These are phyloP conservation scores for Hyposmocoma kahamanoa DNA, from an alignment of 1,140 invertebrate species.

Conservation along the genomic window DNA sequence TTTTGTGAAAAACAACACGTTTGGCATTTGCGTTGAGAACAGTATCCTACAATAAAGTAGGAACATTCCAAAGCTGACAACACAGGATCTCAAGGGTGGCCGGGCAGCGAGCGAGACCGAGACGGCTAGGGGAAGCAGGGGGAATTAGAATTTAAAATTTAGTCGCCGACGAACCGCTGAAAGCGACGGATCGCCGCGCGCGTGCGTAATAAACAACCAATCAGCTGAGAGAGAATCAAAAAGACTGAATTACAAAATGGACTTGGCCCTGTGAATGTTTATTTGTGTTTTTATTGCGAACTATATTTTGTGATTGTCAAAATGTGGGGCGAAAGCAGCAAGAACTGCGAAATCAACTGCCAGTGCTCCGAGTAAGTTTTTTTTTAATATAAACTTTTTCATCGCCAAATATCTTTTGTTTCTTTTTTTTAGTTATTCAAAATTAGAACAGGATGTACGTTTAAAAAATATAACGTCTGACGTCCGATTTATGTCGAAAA, in stretches of 20 bases:
- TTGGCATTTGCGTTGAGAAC: too few species aligned
- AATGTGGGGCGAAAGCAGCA: constrained; percentile 57
- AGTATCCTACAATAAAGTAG: too few species aligned
- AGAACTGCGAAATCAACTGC: constrained; percentile 54
- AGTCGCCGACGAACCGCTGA: constrained; percentile 20
- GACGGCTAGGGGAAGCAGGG: background rate
- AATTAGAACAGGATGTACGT: too few species aligned
- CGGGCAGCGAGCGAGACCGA: too few species aligned
- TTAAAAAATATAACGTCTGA: too few species aligned
- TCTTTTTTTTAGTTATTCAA: too few species aligned
- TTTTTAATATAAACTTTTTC: too few species aligned
- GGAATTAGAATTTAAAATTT: constrained; percentile 7
- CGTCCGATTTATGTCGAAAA: too few species aligned
- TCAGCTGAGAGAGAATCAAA: constrained; percentile 20
- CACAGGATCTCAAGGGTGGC: constrained; percentile 19
- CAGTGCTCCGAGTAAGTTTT: constrained; percentile 56
- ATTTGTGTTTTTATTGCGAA: constrained; percentile 11
- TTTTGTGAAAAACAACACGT: too few species aligned
- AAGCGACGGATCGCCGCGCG: background rate
- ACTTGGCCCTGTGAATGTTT: constrained; percentile 27
- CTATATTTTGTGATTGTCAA: constrained; percentile 24
- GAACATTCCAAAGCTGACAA: too few species aligned
- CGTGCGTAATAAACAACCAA: constrained; percentile 4
- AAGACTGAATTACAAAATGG: constrained; percentile 33
- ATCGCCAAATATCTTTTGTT: too few species aligned